Evolutionary conservation across 37 sponge, comb jelly and placozoan genomes (phyloP).

Genomic region (Dysidea cf. avara): DNA sequence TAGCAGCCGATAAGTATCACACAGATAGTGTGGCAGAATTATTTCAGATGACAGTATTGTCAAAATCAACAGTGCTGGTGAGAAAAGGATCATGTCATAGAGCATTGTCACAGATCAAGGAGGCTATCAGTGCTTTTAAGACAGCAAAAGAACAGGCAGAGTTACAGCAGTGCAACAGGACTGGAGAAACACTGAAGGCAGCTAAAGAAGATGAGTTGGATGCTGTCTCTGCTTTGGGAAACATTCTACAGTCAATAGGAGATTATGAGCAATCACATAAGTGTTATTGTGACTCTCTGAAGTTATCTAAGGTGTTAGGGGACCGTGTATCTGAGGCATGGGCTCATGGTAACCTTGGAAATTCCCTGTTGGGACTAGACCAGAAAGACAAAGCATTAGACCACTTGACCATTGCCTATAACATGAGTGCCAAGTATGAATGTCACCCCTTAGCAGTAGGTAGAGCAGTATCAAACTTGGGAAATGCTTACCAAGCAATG

Average conservation of each 20-base stretch:
- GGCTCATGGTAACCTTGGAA: constrained; percentile 80
- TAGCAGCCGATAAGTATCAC: constrained; percentile 8
- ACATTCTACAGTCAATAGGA: constrained; percentile 54
- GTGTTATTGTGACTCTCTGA: constrained; percentile 38
- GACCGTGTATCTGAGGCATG: constrained; percentile 53
- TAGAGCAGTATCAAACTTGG: constrained; percentile 67
- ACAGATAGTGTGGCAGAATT: not conserved
- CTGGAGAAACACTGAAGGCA: not conserved
- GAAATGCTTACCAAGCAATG: constrained; percentile 61
- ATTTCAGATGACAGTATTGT: constrained; percentile 21
- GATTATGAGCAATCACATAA: constrained; percentile 44
- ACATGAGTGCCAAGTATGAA: constrained; percentile 47
- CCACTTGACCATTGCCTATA: constrained; percentile 38
- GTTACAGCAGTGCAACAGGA: not conserved
- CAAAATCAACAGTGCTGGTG: constrained; percentile 22
- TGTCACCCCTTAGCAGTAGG: constrained; percentile 56
- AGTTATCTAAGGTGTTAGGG: constrained; percentile 28
- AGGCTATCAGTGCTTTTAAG: constrained; percentile 40
- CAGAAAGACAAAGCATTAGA: constrained; percentile 54
- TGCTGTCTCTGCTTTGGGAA: constrained; percentile 55
- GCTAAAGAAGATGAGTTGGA: constrained; percentile 39
- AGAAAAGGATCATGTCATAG: constrained; percentile 36
- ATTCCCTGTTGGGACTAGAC: constrained; percentile 54
- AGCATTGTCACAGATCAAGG: constrained; percentile 45
- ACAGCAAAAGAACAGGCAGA: constrained; percentile 27